Evolutionary conservation across 2,113 vertebrate genomes (phyloP).

Genomic region (Megaceryle torquata): DNA sequence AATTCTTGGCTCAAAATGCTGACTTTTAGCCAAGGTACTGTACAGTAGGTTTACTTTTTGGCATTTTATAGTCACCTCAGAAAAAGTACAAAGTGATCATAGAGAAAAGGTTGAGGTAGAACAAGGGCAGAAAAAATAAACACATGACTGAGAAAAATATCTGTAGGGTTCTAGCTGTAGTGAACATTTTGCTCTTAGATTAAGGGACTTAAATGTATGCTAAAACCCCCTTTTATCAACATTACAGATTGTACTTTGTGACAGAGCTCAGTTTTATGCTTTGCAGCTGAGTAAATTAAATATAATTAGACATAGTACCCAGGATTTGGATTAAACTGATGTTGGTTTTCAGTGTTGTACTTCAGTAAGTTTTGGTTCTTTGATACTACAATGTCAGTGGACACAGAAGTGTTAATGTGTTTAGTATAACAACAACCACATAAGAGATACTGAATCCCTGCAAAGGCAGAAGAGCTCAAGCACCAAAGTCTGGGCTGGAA

Average conservation of each 20-base stretch:
- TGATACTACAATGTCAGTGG: neutral
- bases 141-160: neutral
- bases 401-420: neutral
- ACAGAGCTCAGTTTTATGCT: neutral
- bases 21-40: slow-evolving; percentile 42
- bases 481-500: neutral
- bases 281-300: neutral
- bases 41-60: slow-evolving; percentile 38
- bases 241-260: neutral
- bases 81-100: slow-evolving; percentile 23
- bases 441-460: neutral
- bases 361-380: neutral
- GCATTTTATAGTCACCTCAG: neutral
- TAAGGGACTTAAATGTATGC: neutral
- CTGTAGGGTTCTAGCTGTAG: neutral
- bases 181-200: neutral
- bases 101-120: slow-evolving; percentile 3
- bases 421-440: neutral
- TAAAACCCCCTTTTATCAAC: neutral
- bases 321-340: neutral
- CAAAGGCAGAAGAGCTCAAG: neutral
- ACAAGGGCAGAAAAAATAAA: neutral
- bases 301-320: neutral
- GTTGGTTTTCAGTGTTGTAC: neutral
- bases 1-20: slow-evolving; percentile 41